Base-by-base conservation (phyloP, 53 echinoderm and acorn worm genomes). In the Zoroaster sp. region DNA sequence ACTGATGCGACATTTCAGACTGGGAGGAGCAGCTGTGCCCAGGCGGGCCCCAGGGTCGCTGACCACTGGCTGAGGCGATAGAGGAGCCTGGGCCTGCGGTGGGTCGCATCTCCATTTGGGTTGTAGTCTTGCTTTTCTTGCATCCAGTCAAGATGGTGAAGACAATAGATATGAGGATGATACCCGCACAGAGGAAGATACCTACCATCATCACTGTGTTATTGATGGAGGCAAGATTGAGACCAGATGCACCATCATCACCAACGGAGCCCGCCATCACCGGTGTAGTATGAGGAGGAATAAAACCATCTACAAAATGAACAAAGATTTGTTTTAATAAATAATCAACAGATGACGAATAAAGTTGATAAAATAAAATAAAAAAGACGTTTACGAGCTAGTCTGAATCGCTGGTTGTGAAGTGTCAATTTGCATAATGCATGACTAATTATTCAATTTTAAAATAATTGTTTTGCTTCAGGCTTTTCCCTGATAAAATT, bases 11-110 rank as follows among this genome's bases (percentile, higher is more conserved):
- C 77, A 93, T 90, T 63, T 96, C 96, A 4, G 96, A 96, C 32
- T 92, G 94, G n/a, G 94, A 96, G 32, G 96, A 93, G 32, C 89
- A 92, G 75, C 96, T 96, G 73, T 92, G 92, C 35, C 90, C 96
- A 10, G 91, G 85, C 35, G 93, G 93, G 0, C 91, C 93, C 53
- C 93, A 93, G 28, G 83, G 88, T 68, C 94, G 80, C 51, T 88
- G 88, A 30, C 91, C 87, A 52, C 93, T 91, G 40, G 87, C 87
- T 12, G 87, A 82, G 35, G 93, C 91, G 30, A 91, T 78, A 18
- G 95, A 93, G 43, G 95, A 95, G 83, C 90, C 90, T 51, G 90
- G 77, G 35, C 95, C 92, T 1, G 92, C 88, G 69, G 88, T 83
- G 53, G 92, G 92, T 30, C 90, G 90, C 32, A 90, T 87, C 88